Conservation (phyloP, 2,113 vertebrate genomes). For the Nibea coibor region DNA sequence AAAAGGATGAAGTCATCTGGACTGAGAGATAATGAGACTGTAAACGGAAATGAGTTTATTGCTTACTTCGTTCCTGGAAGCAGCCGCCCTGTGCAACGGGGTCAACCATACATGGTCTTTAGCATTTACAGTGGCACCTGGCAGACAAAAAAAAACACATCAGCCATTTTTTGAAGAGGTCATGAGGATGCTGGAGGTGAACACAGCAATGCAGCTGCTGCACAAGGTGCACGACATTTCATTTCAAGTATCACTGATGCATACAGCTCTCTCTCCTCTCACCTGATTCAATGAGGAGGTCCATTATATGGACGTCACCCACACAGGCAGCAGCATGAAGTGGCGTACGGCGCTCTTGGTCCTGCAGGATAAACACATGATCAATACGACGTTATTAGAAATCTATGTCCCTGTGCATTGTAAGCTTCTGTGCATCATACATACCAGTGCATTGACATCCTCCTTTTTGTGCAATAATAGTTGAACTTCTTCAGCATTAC, state of each 20-base stretch:
- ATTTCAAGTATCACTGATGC: background rate
- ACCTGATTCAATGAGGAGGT: conserved; percentile 98
- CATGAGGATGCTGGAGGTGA: background rate
- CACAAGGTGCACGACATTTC: conserved; percentile 5
- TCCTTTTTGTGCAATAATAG: conserved; percentile 95
- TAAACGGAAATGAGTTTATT: background rate
- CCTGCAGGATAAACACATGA: conserved; percentile 78
- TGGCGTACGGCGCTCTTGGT: conserved; percentile 95
- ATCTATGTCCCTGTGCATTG: background rate
- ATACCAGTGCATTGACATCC: conserved; percentile 96
- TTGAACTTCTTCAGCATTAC: conserved; percentile 96
- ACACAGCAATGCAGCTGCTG: background rate
- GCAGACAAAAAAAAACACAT: background rate
- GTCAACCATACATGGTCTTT: conserved; percentile 97
- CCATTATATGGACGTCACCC: conserved; percentile 94
- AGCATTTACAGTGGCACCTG: conserved; percentile 96
- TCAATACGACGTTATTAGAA: background rate
- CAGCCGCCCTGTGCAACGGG: conserved; percentile 94
- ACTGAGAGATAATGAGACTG: conserved; percentile 23
- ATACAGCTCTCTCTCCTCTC: conserved; percentile 9
- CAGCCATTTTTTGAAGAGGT: background rate
- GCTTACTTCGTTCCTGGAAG: conserved; percentile 93
- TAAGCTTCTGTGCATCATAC: background rate
- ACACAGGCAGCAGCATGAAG: conserved; percentile 98
- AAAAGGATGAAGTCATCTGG: conserved; percentile 8